Percentiles rank a stretch among this genome's conserved stretches.
Conservation (phyloP, 2,113 vertebrate species). For the Xerus inauris region DNA sequence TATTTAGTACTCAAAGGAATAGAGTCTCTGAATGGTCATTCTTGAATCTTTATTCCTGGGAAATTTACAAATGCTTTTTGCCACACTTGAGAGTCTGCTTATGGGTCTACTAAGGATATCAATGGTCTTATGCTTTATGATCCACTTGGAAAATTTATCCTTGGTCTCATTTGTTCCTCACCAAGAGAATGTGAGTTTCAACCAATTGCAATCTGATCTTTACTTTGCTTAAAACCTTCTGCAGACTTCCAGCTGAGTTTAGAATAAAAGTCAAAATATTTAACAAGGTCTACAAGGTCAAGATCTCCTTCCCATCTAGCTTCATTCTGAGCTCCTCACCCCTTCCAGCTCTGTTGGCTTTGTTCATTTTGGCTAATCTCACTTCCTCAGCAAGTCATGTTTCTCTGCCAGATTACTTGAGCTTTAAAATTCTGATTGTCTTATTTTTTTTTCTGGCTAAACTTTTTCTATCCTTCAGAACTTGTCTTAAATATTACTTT, state of each 20-base stretch:
- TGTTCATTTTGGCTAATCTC: background rate
- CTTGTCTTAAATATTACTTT: background rate
- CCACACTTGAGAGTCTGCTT: background rate
- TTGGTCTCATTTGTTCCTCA: background rate
- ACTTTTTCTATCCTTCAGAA: background rate
- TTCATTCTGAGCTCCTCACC: background rate
- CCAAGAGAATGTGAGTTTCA: background rate
- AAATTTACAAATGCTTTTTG: background rate
- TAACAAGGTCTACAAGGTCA: background rate
- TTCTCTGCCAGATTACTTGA: background rate
- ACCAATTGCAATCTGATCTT: background rate
- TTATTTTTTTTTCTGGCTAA: constrained; percentile 3
- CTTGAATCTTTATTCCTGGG: background rate
- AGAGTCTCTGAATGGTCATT: background rate
- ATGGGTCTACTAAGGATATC: background rate
- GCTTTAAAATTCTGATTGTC: background rate
- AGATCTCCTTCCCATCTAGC: background rate
- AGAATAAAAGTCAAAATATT: background rate
- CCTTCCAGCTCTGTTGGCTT: background rate
- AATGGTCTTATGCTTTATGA: background rate
- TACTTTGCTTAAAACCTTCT: background rate
- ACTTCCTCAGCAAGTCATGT: background rate
- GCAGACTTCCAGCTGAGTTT: background rate
- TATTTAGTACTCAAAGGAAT: background rate
- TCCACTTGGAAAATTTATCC: background rate